phyloP scores from a whole-genome alignment of 53 echinoderm and acorn worm species.

The Patiria pectinifera region DNA sequence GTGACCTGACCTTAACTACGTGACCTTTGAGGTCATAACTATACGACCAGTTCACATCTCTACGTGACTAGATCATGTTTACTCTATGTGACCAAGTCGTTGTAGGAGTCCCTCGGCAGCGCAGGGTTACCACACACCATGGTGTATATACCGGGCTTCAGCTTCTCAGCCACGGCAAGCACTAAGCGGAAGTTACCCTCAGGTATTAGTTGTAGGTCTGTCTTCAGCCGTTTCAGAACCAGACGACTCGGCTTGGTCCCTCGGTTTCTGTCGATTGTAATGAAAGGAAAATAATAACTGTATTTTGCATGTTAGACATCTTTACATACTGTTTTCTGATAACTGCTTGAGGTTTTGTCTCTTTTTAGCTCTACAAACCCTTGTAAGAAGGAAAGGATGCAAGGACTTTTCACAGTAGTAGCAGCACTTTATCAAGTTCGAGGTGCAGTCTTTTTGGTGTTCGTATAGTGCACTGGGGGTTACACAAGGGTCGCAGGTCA shows the following conservation, averaged over 20 bases:
- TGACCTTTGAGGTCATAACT: neutral
- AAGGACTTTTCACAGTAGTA: too few relatives aligned
- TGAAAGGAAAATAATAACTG: too few relatives aligned
- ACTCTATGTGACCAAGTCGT: conserved; percentile 19
- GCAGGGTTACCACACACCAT: conserved; percentile 82
- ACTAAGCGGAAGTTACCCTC: conserved; percentile 95
- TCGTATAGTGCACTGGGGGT: too few relatives aligned
- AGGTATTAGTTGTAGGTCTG: conserved; percentile 74
- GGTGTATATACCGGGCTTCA: conserved; percentile 84
- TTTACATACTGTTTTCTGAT: too few relatives aligned
- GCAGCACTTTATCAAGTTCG: too few relatives aligned
- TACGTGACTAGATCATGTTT: neutral
- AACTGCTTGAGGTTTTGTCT: too few relatives aligned
- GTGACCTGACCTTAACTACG: neutral
- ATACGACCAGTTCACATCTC: neutral
- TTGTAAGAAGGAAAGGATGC: too few relatives aligned
- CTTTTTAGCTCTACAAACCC: too few relatives aligned
- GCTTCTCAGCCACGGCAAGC: conserved; percentile 84
- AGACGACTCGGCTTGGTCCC: conserved; percentile 73
- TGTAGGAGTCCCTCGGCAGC: conserved; percentile 62
- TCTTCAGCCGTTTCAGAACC: conserved; percentile 72
- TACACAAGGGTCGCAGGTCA: too few relatives aligned
- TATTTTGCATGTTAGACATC: too few relatives aligned
- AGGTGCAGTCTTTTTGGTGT: too few relatives aligned
- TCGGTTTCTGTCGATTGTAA: conserved; percentile 72